phyloP scores from a whole-genome alignment of 2,113 vertebrate species.

The Bombycilla garrulus region DNA sequence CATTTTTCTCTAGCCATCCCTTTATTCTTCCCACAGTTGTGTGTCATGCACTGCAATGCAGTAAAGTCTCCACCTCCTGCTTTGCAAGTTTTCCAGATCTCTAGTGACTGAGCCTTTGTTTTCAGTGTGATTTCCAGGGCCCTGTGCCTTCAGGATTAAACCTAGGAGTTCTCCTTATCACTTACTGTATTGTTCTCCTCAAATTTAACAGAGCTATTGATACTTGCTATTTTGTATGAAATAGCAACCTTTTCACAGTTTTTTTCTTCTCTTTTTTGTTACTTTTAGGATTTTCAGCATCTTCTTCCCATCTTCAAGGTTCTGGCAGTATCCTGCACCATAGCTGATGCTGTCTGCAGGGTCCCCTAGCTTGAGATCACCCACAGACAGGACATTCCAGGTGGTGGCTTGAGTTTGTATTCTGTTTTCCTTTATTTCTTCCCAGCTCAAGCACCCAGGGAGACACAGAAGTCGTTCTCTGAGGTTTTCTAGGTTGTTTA shows the following conservation, averaged over 20 bases:
- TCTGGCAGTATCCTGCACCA: neutral
- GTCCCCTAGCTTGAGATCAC: too few relatives aligned
- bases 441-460: too few relatives aligned
- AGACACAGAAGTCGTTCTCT: too few relatives aligned
- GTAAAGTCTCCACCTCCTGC: neutral
- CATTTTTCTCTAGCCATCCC: neutral
- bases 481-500: too few relatives aligned
- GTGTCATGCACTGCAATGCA: slow-evolving; percentile 17
- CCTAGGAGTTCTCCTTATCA: neutral
- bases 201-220: neutral
- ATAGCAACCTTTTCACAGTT: neutral
- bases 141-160: neutral
- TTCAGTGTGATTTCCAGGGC: neutral
- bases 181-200: neutral
- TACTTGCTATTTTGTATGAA: neutral
- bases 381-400: too few relatives aligned
- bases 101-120: slow-evolving; percentile 8
- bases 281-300: neutral
- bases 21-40: neutral
- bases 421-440: too few relatives aligned
- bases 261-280: neutral
- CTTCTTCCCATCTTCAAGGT: neutral
- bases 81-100: neutral
- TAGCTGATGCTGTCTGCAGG: too few relatives aligned
- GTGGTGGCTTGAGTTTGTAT: too few relatives aligned